Percentiles rank a stretch among this genome's conserved stretches.
phyloP scores from a whole-genome alignment of 1,140 invertebrate species.

The Musca vetustissima region DNA sequence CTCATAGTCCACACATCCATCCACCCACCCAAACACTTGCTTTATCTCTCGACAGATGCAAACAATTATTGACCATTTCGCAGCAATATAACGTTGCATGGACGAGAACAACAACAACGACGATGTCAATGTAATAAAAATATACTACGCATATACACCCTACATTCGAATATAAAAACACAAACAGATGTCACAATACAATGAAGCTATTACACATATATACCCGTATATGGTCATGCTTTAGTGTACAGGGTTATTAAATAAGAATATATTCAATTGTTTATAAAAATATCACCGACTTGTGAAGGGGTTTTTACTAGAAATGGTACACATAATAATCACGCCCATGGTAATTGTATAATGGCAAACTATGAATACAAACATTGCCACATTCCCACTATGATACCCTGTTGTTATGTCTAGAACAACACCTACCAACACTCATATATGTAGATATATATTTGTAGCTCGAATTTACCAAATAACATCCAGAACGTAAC shows the following conservation, averaged over 20 bases:
- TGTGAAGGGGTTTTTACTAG: no score
- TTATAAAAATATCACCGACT: no score
- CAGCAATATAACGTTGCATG: not conserved
- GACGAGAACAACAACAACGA: no score
- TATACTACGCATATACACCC: not conserved
- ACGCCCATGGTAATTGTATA: no score
- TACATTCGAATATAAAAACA: conserved; percentile 1
- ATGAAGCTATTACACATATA: not conserved
- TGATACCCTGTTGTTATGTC: no score
- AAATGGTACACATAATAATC: no score
- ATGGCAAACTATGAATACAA: no score
- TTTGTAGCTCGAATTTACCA: not conserved
- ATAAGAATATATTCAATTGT: not conserved
- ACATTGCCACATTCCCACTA: no score
- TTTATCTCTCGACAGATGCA: conserved; percentile 9
- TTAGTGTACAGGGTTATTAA: not conserved
- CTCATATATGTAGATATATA: no score
- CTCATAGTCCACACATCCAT: not conserved
- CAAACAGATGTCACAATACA: not conserved
- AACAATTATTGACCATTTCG: conserved; percentile 19
- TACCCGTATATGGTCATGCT: not conserved
- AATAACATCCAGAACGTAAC: not conserved
- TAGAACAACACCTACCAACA: no score
- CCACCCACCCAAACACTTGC: no score
- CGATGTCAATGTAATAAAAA: conserved; percentile 18